Evolutionary conservation across 2,888 invertebrate genomes (phyloP), one percentile per base, ranked within the genome.

Genomic region (Nomada fucata): DNA sequence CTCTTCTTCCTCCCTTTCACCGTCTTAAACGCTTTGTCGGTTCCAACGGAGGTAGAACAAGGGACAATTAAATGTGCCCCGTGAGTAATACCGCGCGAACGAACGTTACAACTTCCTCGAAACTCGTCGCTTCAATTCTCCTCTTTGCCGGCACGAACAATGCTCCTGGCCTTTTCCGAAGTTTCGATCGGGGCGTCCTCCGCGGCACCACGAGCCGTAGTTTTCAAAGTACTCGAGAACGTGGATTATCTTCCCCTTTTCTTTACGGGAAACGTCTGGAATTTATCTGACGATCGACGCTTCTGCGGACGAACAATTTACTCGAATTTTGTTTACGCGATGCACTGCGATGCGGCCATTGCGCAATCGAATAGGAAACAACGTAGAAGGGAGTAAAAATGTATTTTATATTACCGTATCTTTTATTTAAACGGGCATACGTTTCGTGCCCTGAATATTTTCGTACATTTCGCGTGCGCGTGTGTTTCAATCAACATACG

Each of bases 31-130:
- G 68, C 70, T 87, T 81, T 77, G 72, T 63, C 55, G 20, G 44
- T 36, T 64, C 76, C 79, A 87, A 87, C 77, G 69, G 71, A 64
- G 47, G 72, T 71, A 50, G 63, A 61, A 71, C 68, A 53, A 47
- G 57, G 57, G 70, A 67, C 26, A 68, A 79, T 86, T 84, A 79
- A 86, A 82, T 76, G 59, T 44, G 60, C 59, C 15, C 23, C 26
- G 67, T 29, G 75, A 87, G 75, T 74, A 79, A 81, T 67, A 50
- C 42, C 65, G 59, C 61, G 65, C 47, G 53, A 83, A 80, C 68
- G 72, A 83, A 67, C 81, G 73, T 68, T 79, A 77, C 75, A 68
- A 78, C 67, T 83, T 76, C 57, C 70, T 61, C 68, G 68, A 79
- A 83, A 71, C 68, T 73, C 70, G 69, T 79, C 79, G 69, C 71